Percentiles rank a stretch among this genome's conserved stretches.
Evolutionary conservation across 2,888 invertebrate genomes (phyloP).

Genomic region (Microdon myrmicae): DNA sequence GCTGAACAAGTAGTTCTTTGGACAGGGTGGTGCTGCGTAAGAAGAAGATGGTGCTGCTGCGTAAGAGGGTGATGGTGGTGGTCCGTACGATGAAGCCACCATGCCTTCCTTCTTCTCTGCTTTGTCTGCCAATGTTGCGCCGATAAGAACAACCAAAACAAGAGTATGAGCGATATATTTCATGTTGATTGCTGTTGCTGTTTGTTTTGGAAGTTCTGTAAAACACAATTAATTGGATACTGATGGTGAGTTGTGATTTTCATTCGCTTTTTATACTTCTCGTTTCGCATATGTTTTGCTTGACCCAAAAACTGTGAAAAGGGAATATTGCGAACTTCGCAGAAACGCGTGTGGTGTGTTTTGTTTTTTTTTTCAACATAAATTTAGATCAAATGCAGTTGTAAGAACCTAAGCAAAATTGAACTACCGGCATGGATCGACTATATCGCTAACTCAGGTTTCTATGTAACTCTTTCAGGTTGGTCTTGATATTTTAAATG

Average conservation of each 20-base stretch:
- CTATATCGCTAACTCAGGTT: no score
- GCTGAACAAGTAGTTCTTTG: constrained; percentile 61
- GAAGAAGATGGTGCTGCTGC: constrained; percentile 19
- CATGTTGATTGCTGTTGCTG: constrained; percentile 54
- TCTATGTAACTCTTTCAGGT: no score
- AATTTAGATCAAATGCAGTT: constrained; percentile 1
- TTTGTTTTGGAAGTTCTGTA: constrained; percentile 6
- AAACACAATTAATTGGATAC: no score
- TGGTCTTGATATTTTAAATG: no score
- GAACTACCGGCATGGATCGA: no score
- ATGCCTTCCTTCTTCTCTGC: constrained; percentile 32
- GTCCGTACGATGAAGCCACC: constrained; percentile 53
- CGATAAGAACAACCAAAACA: constrained; percentile 55
- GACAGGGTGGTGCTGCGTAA: constrained; percentile 53
- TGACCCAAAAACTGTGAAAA: no score
- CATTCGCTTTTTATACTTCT: no score
- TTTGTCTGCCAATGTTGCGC: constrained; percentile 55
- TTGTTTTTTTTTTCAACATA: background rate
- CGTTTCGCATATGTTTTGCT: no score
- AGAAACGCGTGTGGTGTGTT: constrained; percentile 5
- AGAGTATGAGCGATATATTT: constrained; percentile 59
- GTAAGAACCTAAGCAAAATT: background rate
- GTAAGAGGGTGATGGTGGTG: constrained; percentile 14
- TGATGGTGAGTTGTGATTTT: no score
- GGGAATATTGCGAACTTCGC: no score